A percentile compares a stretch with the other conserved stretches of the same genome.
Evolutionary conservation across 2,797 vertebrate genomes (phyloP).

Genomic region (Iguana delicatissima): DNA sequence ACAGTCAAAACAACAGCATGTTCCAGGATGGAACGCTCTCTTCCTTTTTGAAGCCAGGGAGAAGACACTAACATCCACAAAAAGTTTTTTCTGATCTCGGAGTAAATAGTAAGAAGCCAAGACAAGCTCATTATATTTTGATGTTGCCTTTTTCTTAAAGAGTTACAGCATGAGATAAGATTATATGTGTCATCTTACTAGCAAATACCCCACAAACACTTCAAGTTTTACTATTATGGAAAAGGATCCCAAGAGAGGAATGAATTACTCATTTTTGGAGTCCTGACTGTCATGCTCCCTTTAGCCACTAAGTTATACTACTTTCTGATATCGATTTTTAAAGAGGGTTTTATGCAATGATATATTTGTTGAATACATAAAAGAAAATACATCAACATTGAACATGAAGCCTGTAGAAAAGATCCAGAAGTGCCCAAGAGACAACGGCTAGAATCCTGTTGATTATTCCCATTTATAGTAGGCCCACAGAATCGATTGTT

Average conservation of each 20-base stretch:
- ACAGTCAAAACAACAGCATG: neutral
- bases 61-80: neutral
- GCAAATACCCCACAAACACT: neutral
- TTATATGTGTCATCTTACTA: neutral
- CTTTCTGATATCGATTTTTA: neutral
- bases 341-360: neutral
- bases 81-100: neutral
- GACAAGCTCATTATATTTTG: neutral
- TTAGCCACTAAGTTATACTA: neutral
- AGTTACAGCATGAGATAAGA: neutral
- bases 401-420: neutral
- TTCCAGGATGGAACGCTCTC: neutral
- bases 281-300: neutral
- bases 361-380: neutral
- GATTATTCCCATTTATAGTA: too few relatives aligned
- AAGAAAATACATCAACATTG: neutral
- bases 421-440: neutral
- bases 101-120: neutral
- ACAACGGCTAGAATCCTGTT: neutral
- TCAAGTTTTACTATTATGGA: neutral
- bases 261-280: conserved; percentile 2
- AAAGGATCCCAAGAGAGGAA: neutral
- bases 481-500: too few relatives aligned
- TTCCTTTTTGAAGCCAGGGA: neutral
- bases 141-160: neutral